A percentile compares a stretch with the other conserved stretches of the same genome.
phyloP scores from a whole-genome alignment of 2,797 vertebrate species.

The Ptychobarbus kaznakovi region DNA sequence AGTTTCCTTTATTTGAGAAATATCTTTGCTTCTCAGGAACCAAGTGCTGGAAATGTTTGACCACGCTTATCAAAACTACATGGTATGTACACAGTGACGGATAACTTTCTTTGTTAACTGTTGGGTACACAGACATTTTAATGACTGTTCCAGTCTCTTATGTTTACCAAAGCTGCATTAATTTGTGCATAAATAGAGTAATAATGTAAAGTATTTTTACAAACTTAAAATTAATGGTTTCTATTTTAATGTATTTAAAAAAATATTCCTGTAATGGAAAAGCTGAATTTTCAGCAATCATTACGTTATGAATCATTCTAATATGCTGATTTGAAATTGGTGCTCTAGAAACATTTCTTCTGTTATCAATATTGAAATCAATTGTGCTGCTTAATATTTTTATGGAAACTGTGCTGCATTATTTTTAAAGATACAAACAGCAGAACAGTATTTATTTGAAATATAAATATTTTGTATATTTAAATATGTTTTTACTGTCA shows the following conservation, averaged over 20 bases:
- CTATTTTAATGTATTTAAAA: neutral
- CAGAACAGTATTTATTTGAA: neutral
- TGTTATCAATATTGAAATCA: neutral
- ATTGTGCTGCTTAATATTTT: neutral
- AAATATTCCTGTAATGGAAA: neutral
- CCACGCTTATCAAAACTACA: constrained; percentile 98
- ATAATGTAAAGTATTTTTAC: neutral
- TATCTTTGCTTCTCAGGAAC: constrained; percentile 78
- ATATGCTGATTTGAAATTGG: neutral
- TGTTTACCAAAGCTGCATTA: neutral
- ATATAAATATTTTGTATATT: neutral
- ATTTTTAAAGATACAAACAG: neutral
- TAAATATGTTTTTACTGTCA: neutral
- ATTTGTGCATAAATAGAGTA: neutral
- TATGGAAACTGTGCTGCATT: neutral
- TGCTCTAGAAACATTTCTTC: neutral
- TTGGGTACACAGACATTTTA: neutral
- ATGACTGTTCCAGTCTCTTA: neutral
- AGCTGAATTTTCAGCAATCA: neutral
- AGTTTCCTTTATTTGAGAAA: constrained; percentile 17
- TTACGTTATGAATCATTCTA: neutral
- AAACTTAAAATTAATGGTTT: neutral
- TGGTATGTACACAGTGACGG: constrained; percentile 82
- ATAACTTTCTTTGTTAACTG: neutral
- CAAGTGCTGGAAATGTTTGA: constrained; percentile 99